Evolutionary conservation across 2,888 invertebrate species (phyloP), one percentile per base, ranked within the genome.

Genomic region (Melitaea athalia): DNA sequence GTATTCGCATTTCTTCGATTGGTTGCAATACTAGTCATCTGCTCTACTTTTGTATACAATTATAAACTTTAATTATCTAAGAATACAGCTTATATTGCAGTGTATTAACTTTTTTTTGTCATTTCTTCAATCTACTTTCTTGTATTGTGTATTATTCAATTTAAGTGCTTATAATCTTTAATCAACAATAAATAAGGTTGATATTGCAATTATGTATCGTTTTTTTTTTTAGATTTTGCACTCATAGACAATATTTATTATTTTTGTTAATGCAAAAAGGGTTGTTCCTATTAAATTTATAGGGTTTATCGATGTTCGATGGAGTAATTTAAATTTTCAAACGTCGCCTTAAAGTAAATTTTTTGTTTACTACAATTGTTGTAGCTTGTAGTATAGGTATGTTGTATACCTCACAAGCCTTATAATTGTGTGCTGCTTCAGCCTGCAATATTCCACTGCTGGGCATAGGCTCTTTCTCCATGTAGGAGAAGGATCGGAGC

Each of bases 1-100:
- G 31, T 55, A 55, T 55, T 55, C 53, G 53, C 53, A 55, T 33
- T 33, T 33, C 33, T 55, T 55, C 33, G 31, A 55, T 55, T 33
- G n/a, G 31, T 31, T 55, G 53, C 53, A 33, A 31, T 55, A 14
- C 53, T 24, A 55, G 31, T 55, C 53, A 55, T 55, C 53, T 55
- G 53, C 53, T 55, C 33, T 14, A 33, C 33, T 55, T 2, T 10
- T n/a, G 7, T 7, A 33, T 5, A 7, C 14, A 12, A 31, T 14
- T 24, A 33, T 55, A 14, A 33, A 7, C 53, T 14, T 14, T 55
- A 55, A 7, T 0, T 0, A 3, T n/a, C 31, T n/a, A 2, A 2
- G 14, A 6, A 33, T 55, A 55, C 14, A 8, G 14, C 33, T 7
- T 6, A 12, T 14, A 33, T 55, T 33, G 6, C 33, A 33, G 7